Evolutionary conservation across 1,140 invertebrate genomes (phyloP).

Genomic region (Drosophila ogumai): DNA sequence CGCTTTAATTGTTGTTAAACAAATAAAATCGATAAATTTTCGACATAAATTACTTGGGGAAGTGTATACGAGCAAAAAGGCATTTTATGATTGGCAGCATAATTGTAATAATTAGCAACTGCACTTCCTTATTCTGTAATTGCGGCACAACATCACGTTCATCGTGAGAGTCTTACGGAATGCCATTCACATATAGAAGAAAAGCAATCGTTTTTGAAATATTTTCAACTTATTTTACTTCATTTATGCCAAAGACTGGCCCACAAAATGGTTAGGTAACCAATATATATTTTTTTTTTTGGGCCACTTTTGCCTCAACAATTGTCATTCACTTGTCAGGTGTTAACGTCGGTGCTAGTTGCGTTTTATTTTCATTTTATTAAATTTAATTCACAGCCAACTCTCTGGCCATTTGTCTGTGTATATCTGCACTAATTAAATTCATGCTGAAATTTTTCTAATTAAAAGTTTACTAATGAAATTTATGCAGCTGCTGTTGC

Average conservation of each 20-base stretch:
- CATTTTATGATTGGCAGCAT: slow-evolving; percentile 54
- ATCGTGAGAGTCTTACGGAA: slow-evolving; percentile 32
- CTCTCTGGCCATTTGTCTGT: slow-evolving; percentile 15
- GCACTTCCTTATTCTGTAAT: slow-evolving; percentile 58
- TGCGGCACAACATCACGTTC: slow-evolving; percentile 41
- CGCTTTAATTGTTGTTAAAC: slow-evolving; percentile 40
- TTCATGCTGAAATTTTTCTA: slow-evolving; percentile 73
- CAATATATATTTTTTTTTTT: not conserved
- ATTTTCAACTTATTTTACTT: not conserved
- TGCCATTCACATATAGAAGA: not conserved
- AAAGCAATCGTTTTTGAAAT: not conserved
- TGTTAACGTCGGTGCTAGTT: slow-evolving; percentile 40
- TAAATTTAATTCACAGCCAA: slow-evolving; percentile 55
- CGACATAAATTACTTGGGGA: slow-evolving; percentile 38
- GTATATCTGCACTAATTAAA: slow-evolving; percentile 68
- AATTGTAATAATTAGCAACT: slow-evolving; percentile 40
- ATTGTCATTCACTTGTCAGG: slow-evolving; percentile 57
- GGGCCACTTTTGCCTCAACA: not conserved
- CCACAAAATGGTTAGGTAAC: not conserved
- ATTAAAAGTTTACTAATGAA: slow-evolving; percentile 77
- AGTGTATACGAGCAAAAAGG: slow-evolving; percentile 28
- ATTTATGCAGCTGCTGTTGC: slow-evolving; percentile 68
- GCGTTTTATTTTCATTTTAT: slow-evolving; percentile 47
- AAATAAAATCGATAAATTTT: slow-evolving; percentile 37
- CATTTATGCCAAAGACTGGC: not conserved